Evolutionary conservation across 2,888 invertebrate genomes (phyloP), one percentile per base, ranked within the genome.

Genomic region (Abscondita cerata): DNA sequence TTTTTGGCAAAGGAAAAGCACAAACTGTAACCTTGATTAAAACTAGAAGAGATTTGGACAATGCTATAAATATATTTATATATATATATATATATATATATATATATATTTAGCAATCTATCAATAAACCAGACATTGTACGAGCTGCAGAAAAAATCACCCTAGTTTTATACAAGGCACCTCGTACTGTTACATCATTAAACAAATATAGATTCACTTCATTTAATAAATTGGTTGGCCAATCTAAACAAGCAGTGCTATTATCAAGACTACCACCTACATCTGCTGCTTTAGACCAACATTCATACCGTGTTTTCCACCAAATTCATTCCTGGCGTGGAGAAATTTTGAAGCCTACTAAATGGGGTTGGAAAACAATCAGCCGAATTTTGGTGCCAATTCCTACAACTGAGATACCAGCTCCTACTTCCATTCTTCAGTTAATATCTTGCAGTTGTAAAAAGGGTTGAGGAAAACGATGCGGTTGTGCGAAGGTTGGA

Each of bases 191-290:
- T 38, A 1, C 12, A 40, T 47, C 50, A 8, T 6, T 51, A 12
- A 59, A 53, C 55, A 8, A 51, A 25, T 59, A 25, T 33, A 40
- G 62, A 50, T 15, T 59, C 31, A 15, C 25, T 20, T 19, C 16
- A 3, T 63, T 58, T 51, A 48, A 46, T 11, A 34, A 50, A 13
- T 16, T n/a, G 9, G 40, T 64, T 19, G 41, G 11, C 11, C 36
- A 31, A 16, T 52, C 62, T 13, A 56, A 64, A n/a, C 52, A 33
- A 19, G 41, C 52, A 1, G 46, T 63, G 0, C 40, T 53, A 13
- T 59, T 65, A 56, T 41, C 62, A 0, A 54, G 48, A 34, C 41
- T 65, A 36, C 63, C 63, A 31, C 65, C 59, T 11, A 63, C 59
- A 1, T 56, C 52, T 46, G 53, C 55, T 33, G 63, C 65, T 40